Evolutionary conservation across 1,140 invertebrate genomes (phyloP), one percentile per base, ranked within the genome.

Genomic region (Rhyzopertha dominica): DNA sequence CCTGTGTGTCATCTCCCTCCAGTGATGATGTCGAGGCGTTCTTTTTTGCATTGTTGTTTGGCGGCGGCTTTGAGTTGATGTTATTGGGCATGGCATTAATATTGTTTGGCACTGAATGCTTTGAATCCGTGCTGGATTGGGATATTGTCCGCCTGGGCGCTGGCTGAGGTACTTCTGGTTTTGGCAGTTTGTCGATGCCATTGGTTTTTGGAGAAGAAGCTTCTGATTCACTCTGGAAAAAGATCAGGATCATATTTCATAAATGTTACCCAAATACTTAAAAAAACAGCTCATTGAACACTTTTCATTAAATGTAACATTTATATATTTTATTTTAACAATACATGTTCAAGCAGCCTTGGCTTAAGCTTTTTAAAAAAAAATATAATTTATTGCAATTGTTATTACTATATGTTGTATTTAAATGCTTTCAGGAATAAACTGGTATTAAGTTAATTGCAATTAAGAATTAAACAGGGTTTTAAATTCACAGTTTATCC

Each of bases 1-100:
- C 66, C 66, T 68, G 66, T 54, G 56, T 54, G 56, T 68, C 66
- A 37, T 66, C 65, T 32, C 51, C 55, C 14, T 68, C 66, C 34
- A 62, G 39, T 24, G 62, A 59, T 18, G 58, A 56, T 28, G 49
- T 58, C 34, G 61, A 56, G 23, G 60, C 61, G 13, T 59, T 54
- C 43, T 53, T 54, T 44, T 54, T 60, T 56, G 59, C 53, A 48
- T 65, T 54, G 43, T 61, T 34, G 24, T 62, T 44, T 3, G 52
- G 47, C 18, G 63, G 54, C n/a, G 54, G 47, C n/a, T n/a, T 16
- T 45, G 40, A 5, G 53, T 36, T 19, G 28, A 10, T 29, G 35
- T 23, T 10, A 19, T 43, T 13, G 34, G 26, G 31, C 30, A 43
- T 19, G 34, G 40, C 29, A 23, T 34, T 31, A 34, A 32, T 25